These are phyloP conservation scores for Pseudorhiza aurosa DNA, from an alignment of 30 jellyfish, hydroid and myxozoan species.

Conservation along the genomic window DNA sequence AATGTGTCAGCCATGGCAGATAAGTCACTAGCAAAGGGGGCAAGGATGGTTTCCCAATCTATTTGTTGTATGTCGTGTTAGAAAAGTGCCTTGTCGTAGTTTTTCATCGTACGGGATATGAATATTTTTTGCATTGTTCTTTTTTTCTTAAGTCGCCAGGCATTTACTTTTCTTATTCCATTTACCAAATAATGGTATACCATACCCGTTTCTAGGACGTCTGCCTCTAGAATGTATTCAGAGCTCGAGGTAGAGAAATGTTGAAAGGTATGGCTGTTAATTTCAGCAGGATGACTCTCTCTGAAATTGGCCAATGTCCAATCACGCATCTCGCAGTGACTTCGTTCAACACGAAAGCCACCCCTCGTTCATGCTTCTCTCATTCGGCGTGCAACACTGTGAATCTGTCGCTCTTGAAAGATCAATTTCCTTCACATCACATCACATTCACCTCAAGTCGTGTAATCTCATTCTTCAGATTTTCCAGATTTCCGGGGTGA, in stretches of 20 bases:
- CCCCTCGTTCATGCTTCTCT: too few species aligned
- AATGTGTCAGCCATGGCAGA: constrained; percentile 42
- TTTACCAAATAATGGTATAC: constrained; percentile 23
- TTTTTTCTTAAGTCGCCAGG: constrained; percentile 19
- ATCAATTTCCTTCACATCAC: too few species aligned
- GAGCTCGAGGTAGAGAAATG: constrained; percentile 40
- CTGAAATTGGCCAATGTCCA: too few species aligned
- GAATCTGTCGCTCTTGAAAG: too few species aligned
- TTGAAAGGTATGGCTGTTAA: too few species aligned
- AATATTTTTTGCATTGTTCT: constrained; percentile 1
- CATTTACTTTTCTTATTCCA: constrained; percentile 17
- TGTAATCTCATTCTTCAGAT: too few species aligned
- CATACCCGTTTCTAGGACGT: constrained; percentile 31
- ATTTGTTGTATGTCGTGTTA: constrained; percentile 31
- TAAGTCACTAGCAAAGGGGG: constrained; percentile 23
- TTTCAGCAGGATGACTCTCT: too few species aligned
- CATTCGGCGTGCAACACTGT: too few species aligned
- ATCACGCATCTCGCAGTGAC: too few species aligned
- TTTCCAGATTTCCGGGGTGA: too few species aligned
- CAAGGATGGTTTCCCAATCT: constrained; percentile 53
- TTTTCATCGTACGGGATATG: constrained; percentile 23
- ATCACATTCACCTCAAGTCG: too few species aligned
- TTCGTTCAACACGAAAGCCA: too few species aligned
- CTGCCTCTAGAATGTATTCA: constrained; percentile 7
- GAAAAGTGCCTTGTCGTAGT: constrained; percentile 31